These are phyloP conservation scores for Megalurothrips usitatus DNA, from an alignment of 2,888 invertebrate species.

Conservation along the genomic window DNA sequence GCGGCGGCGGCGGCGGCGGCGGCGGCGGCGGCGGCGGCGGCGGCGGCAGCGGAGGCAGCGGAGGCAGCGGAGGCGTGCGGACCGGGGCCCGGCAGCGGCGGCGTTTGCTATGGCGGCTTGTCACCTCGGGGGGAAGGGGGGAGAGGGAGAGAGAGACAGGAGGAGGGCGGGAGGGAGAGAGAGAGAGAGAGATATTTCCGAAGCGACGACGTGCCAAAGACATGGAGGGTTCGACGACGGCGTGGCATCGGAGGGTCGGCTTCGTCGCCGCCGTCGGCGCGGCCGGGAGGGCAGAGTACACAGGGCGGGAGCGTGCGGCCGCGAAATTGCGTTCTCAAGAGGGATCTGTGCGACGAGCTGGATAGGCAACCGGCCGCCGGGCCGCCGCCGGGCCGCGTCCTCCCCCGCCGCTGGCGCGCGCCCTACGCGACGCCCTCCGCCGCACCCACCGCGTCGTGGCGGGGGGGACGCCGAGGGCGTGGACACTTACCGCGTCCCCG, in stretches of 20 bases:
- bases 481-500: too few species aligned
- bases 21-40: not conserved
- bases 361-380: constrained; percentile 13
- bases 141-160: too few species aligned
- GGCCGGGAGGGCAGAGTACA: not conserved
- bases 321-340: constrained; percentile 20
- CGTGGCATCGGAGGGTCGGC: too few species aligned
- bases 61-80: not conserved
- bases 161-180: too few species aligned
- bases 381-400: not conserved
- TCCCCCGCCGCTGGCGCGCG: not conserved
- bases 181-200: too few species aligned
- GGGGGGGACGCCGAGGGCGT: not conserved
- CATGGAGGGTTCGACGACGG: not conserved
- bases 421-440: not conserved
- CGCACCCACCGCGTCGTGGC: not conserved
- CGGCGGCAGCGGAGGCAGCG: not conserved
- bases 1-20: not conserved
- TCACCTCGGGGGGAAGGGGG: too few species aligned
- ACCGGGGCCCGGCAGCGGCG: too few species aligned
- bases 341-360: constrained; percentile 10
- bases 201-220: not conserved
- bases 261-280: too few species aligned
- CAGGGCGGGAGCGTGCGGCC: constrained; percentile 19
- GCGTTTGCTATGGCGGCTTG: not conserved